Percentiles rank a stretch among this genome's conserved stretches.
phyloP scores from a whole-genome alignment of 2,113 vertebrate genomes.

The Gnathonemus echidnorhynchus region DNA sequence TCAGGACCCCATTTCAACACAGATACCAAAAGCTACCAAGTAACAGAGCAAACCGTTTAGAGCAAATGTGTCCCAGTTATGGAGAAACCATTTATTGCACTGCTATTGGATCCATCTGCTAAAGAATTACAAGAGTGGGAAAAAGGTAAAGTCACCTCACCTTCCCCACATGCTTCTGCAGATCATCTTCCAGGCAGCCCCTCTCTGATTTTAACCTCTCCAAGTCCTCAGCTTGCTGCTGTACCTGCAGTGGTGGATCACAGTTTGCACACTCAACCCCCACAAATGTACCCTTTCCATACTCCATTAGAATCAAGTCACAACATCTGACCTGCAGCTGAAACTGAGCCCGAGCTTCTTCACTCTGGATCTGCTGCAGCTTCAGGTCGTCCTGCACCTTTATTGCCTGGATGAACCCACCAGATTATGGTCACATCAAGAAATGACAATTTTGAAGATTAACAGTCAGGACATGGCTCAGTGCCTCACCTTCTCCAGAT shows the following conservation, averaged over 20 bases:
- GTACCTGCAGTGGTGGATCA: not conserved
- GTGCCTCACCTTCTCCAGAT: not conserved
- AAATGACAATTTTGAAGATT: not conserved
- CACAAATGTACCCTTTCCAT: not conserved
- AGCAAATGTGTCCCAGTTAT: not conserved
- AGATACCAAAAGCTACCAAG: not conserved
- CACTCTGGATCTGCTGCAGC: not conserved
- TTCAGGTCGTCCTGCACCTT: not conserved
- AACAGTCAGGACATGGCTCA: not conserved
- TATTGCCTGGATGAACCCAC: not conserved
- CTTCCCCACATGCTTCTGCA: not conserved
- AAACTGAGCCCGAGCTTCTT: not conserved
- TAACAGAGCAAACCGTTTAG: not conserved
- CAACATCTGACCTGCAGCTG: not conserved
- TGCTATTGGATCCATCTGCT: not conserved
- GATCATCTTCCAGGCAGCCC: not conserved
- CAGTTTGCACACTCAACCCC: not conserved
- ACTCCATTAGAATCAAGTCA: not conserved
- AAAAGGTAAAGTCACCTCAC: not conserved
- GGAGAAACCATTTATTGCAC: not conserved
- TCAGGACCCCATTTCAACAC: not conserved
- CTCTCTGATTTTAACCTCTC: not conserved
- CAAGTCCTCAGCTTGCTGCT: not conserved
- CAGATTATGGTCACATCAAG: not conserved
- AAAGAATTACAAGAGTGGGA: not conserved